These are phyloP conservation scores for Cosmopolites sordidus DNA, from an alignment of 2,888 invertebrate species.

Conservation along the genomic window DNA sequence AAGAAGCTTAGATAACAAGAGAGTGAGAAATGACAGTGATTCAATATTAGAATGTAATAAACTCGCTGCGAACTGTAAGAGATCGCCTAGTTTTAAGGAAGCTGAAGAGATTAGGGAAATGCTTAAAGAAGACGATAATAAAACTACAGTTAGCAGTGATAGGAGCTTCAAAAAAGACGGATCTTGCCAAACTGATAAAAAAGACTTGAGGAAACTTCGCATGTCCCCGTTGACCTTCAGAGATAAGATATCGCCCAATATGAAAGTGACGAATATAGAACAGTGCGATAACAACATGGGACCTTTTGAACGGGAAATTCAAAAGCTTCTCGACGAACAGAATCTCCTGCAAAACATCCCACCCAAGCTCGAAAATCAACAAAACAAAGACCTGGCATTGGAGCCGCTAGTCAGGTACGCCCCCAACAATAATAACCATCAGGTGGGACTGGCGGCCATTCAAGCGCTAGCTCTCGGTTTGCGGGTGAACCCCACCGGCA, in stretches of 20 bases:
- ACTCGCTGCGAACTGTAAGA: constrained; percentile 44
- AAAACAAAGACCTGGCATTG: constrained; percentile 58
- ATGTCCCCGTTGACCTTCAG: constrained; percentile 55
- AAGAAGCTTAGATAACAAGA: constrained; percentile 42
- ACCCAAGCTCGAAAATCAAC: constrained; percentile 58
- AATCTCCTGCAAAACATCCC: constrained; percentile 60
- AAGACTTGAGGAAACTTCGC: constrained; percentile 53
- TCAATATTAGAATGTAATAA: constrained; percentile 48
- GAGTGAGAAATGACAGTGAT: constrained; percentile 44
- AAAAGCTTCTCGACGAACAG: constrained; percentile 71
- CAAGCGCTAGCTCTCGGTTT: constrained; percentile 62
- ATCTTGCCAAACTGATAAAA: constrained; percentile 64
- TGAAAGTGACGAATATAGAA: constrained; percentile 55
- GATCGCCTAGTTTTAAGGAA: constrained; percentile 49
- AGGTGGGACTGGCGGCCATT: constrained; percentile 73
- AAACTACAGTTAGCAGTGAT: constrained; percentile 52
- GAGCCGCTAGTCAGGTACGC: constrained; percentile 47
- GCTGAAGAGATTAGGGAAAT: constrained; percentile 46
- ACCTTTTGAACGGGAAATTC: constrained; percentile 76
- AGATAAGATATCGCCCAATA: constrained; percentile 46
- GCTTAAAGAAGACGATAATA: constrained; percentile 43
- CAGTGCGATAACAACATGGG: constrained; percentile 49
- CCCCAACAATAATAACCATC: constrained; percentile 61
- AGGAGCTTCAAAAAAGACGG: constrained; percentile 59
- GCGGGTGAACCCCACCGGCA: constrained; percentile 46